Evolutionary conservation across 2,888 invertebrate genomes (phyloP).

Genomic region (Heliconius sara): DNA sequence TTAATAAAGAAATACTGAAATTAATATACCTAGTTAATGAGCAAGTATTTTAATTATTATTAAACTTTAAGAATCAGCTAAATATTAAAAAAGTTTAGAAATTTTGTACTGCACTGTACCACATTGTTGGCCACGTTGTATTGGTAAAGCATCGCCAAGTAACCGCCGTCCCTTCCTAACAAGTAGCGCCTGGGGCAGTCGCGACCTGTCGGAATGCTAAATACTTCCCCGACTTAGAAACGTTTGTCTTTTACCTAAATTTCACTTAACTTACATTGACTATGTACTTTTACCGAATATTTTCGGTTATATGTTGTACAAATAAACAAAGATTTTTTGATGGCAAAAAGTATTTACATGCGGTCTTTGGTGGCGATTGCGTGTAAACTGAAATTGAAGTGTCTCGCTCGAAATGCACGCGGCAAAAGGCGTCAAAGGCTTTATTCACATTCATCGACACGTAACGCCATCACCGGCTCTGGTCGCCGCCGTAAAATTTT

Average conservation of each 20-base stretch:
- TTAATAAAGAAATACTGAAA: too few species aligned
- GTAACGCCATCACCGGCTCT: slow-evolving; percentile 63
- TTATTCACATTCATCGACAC: slow-evolving; percentile 74
- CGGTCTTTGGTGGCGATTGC: slow-evolving; percentile 55
- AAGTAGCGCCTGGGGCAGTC: slow-evolving; percentile 58
- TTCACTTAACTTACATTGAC: slow-evolving; percentile 5
- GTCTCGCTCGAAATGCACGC: slow-evolving; percentile 68
- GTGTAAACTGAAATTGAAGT: slow-evolving; percentile 74
- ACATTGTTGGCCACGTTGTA: slow-evolving; percentile 55
- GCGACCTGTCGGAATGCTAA: slow-evolving; percentile 63
- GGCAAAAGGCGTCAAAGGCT: slow-evolving; percentile 78
- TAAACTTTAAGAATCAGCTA: too few species aligned
- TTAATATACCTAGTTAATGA: too few species aligned
- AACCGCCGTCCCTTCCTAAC: slow-evolving; percentile 63
- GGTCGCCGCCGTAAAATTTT: slow-evolving; percentile 55
- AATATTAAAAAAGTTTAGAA: background rate
- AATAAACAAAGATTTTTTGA: slow-evolving; percentile 37
- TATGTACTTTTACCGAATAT: background rate
- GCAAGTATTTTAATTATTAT: too few species aligned
- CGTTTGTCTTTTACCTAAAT: slow-evolving; percentile 30
- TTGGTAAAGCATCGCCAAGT: slow-evolving; percentile 62
- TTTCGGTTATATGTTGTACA: slow-evolving; percentile 5
- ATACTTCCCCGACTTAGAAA: slow-evolving; percentile 54
- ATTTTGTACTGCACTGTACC: slow-evolving; percentile 3
- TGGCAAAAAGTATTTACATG: slow-evolving; percentile 49